Percentiles rank a stretch among this genome's conserved stretches.
Conservation (phyloP, 2,797 vertebrate genomes). For the Sparidentex hasta region DNA sequence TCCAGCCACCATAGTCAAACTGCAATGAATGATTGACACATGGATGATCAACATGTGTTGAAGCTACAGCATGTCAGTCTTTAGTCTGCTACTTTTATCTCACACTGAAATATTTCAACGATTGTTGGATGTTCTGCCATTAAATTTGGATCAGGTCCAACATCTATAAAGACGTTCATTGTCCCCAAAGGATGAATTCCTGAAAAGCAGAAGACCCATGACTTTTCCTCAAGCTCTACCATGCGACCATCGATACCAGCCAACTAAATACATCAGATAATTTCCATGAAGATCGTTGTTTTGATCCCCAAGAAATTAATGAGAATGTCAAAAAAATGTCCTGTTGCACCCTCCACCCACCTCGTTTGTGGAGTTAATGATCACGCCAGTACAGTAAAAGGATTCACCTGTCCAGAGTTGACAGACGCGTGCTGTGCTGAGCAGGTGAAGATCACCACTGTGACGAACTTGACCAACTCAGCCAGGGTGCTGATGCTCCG, state of each 20-base stretch:
- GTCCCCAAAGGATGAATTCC: not conserved
- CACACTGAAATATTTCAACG: not conserved
- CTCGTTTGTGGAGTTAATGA: too few species aligned
- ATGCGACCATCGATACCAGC: too few species aligned
- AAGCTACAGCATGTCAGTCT: not conserved
- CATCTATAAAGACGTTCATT: not conserved
- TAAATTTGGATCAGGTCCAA: not conserved
- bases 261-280: too few species aligned
- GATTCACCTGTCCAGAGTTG: conserved; percentile 61
- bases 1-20: conserved; percentile 71
- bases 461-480: conserved; percentile 58
- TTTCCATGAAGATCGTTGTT: too few species aligned
- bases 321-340: too few species aligned
- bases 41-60: not conserved
- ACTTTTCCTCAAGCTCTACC: not conserved
- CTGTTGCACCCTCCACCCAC: too few species aligned
- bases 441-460: conserved; percentile 62
- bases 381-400: not conserved
- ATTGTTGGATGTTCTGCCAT: not conserved
- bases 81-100: not conserved
- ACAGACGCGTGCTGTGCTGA: conserved; percentile 58
- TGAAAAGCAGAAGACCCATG: not conserved
- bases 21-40: conserved; percentile 27
- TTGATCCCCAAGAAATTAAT: too few species aligned
- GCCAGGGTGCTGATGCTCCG: conserved; percentile 10